phyloP scores from a whole-genome alignment of 2,888 invertebrate genomes.

The Doris montereyensis region DNA sequence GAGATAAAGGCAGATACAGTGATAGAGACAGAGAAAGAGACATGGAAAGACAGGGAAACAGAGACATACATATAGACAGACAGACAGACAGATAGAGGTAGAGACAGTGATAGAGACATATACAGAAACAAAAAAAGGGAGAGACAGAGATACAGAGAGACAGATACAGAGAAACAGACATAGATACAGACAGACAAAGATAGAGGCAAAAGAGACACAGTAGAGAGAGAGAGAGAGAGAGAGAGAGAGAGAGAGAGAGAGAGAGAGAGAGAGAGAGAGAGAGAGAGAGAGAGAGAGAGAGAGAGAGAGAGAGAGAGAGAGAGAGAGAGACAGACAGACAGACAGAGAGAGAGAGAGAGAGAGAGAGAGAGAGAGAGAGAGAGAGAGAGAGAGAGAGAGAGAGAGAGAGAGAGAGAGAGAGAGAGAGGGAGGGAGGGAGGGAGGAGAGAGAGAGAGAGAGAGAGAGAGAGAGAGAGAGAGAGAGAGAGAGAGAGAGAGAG shows the following conservation, averaged over 20 bases:
- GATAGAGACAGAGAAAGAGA: no score
- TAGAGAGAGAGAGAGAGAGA: not conserved
- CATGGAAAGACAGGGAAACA: no score
- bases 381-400: not conserved
- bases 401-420: not conserved
- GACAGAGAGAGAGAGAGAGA: not conserved
- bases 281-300: conserved; percentile 1
- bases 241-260: not conserved
- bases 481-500: not conserved
- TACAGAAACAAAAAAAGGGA: no score
- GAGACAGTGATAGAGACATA: no score
- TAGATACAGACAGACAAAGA: no score
- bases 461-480: not conserved
- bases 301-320: not conserved
- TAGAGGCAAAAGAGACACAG: no score
- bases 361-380: not conserved
- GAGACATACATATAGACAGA: no score
- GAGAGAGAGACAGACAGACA: not conserved
- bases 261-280: conserved; percentile 7
- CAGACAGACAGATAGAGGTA: no score
- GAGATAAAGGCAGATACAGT: no score
- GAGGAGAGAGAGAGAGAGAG: not conserved
- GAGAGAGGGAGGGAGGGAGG: not conserved
- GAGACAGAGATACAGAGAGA: no score
- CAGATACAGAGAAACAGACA: no score